Base-by-base conservation (phyloP, 2,888 invertebrate genomes). In the Peribatodes rhomboidaria region DNA sequence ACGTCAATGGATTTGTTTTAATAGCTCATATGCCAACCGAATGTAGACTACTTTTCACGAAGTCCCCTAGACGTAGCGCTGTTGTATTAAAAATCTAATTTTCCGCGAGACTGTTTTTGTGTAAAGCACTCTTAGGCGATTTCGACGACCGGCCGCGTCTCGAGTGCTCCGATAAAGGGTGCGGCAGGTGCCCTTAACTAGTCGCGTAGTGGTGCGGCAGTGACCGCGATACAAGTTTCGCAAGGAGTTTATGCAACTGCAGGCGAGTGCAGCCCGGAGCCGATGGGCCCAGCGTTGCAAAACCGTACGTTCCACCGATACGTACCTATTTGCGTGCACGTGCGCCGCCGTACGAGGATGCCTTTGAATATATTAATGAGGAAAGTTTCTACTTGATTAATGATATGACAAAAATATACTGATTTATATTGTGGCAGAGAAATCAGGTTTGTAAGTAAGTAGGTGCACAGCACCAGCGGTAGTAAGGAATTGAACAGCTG, bases 231-330 rank as follows among this genome's bases (percentile, higher is more conserved):
- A 85, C 86, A 78, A 66, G 82, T 92, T 83, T 90, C 84, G 86
- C 88, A 92, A 92, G 76, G 67, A 66, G 78, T 91, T 92, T 90
- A 92, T 92, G 92, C 92, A 92, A 92, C 86, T 87, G 87, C 90
- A 86, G 74, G 81, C 82, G 83, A 87, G 84, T 90, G 90, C 90
- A 89, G 84, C 79, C 78, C 79, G 82, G 66, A 81, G 86, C 84
- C 87, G 91, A 89, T 88, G 89, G 90, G 83, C 87, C 83, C 80
- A 80, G 80, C 79, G 77, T 91, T 92, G 90, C 91, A 88, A 91
- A 85, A 90, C 81, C 71, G 74, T 76, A 79, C 75, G 78, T 78
- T 79, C 76, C 72, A 77, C 56, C 54, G 49, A 50, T 46, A 46
- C 55, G 59, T 67, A 68, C 64, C 75, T 82, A 85, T 81, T 80